phyloP scores from a whole-genome alignment of 1,140 invertebrate genomes.

The Helicorthomorpha holstii region DNA sequence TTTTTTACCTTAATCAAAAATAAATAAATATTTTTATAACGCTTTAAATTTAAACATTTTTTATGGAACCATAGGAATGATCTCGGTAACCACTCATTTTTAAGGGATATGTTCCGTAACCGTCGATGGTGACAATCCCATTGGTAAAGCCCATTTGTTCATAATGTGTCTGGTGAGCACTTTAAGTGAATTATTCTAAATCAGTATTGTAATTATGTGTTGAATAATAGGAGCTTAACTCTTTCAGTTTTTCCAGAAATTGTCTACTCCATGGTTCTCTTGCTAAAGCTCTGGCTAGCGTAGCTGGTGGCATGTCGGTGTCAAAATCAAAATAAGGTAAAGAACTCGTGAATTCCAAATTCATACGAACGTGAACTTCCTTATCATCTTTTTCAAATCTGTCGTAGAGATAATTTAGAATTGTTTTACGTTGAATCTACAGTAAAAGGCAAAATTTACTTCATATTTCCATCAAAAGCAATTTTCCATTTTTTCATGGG shows the following conservation, averaged over 20 bases:
- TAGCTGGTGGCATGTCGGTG: conserved; percentile 36
- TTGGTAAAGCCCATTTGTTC: conserved; percentile 43
- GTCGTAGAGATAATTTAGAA: too few species aligned
- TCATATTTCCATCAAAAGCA: conserved; percentile 41
- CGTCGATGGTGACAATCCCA: conserved; percentile 33
- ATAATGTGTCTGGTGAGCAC: conserved; percentile 50
- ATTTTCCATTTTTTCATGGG: conserved; percentile 49
- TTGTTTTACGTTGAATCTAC: too few species aligned
- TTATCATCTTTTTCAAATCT: conserved; percentile 7
- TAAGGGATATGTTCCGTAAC: conserved; percentile 19
- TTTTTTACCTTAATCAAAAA: conserved; percentile 30
- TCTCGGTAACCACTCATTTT: neutral
- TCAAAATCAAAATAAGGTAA: conserved; percentile 42
- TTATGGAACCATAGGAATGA: neutral
- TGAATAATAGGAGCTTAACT: conserved; percentile 25
- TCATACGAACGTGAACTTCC: conserved; percentile 20
- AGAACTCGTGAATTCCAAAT: conserved; percentile 22
- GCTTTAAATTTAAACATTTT: too few species aligned
- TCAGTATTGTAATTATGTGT: neutral
- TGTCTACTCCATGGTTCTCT: conserved; percentile 43
- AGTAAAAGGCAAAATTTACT: conserved; percentile 31
- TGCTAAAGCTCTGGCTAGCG: conserved; percentile 40
- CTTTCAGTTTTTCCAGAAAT: conserved; percentile 42
- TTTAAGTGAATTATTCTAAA: conserved; percentile 18
- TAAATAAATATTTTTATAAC: too few species aligned